Base-by-base conservation (phyloP, 2,888 invertebrate species). In the Criorhina ranunculi region DNA sequence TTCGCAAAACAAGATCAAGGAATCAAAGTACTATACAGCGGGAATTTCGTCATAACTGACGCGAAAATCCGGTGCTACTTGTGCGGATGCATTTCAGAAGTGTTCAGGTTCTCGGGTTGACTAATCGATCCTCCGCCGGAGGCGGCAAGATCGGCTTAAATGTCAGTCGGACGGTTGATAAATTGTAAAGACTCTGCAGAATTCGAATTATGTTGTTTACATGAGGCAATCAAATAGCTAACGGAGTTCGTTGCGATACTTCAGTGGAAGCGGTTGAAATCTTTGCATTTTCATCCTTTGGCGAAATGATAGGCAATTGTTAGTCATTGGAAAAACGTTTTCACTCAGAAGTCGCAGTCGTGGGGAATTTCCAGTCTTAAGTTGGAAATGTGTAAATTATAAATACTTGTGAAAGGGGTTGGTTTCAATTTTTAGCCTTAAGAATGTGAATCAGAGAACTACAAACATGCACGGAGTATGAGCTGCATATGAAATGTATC, bases 121-220 rank as follows among this genome's bases (percentile, higher is more conserved):
- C 72, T 72, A 44, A 72, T 62, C 35, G 46, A 29, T 49, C 15
- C 11, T 53, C 31, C 2, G 53, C 59, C n/a, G 29, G 33, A 60
- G 17, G 11, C 24, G 24, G 5, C 40, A 69, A 29, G 59, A 59
- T 59, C 46, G 12, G 3, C 24, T 24, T 24, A 24, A 24, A 24
- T 24, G 24, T 24, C 24, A 3, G 24, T 24, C 6, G 29, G 35
- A 37, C 44, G 12, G 29, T 6, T 70, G 69, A 35, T 46, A 46
- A 57, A 57, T 46, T 24, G 59, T 24, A 15, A 46, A 15, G 42
- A 11, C 46, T 8, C 40, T n/a, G 37, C 51, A 24, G 42, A 51
- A 73, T 62, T 15, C 40, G 62, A 62, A 73, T 73, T 73, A 73
- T 62, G 49, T 73, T 53, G 72, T 53, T 60, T 42, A 35, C 55